These are phyloP conservation scores for Tetranychus piercei DNA, from an alignment of 2,888 invertebrate genomes.

Conservation along the genomic window DNA sequence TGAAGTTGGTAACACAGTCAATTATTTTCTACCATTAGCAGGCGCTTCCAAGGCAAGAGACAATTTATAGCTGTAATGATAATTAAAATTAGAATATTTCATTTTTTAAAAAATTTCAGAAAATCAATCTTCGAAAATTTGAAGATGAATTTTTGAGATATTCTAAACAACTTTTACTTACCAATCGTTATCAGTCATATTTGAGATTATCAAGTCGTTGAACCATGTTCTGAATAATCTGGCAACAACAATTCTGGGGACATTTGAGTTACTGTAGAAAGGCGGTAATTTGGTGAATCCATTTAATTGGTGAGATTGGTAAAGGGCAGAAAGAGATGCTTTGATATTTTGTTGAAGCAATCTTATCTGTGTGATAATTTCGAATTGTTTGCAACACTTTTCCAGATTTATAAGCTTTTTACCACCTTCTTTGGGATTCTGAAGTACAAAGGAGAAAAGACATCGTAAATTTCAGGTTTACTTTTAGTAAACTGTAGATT, in stretches of 20 bases:
- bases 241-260: constrained; percentile 23
- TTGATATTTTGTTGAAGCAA: constrained; percentile 50
- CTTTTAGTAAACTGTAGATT: neutral
- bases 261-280: constrained; percentile 14
- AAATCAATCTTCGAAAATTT: neutral
- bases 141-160: neutral
- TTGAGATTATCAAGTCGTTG: constrained; percentile 16
- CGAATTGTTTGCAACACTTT: constrained; percentile 92
- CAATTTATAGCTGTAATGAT: constrained; percentile 16
- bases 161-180: neutral
- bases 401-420: constrained; percentile 90
- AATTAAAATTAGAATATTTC: neutral
- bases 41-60: constrained; percentile 17
- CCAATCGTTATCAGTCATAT: constrained; percentile 22
- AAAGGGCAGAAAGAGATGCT: constrained; percentile 18
- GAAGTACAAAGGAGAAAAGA: neutral
- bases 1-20: neutral
- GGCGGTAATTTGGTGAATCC: constrained; percentile 14
- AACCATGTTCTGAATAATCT: constrained; percentile 22
- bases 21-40: constrained; percentile 10
- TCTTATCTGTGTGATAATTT: constrained; percentile 84
- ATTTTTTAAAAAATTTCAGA: neutral
- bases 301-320: constrained; percentile 18
- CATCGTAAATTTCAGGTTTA: neutral
- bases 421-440: constrained; percentile 2